Evolutionary conservation across 35 echinoderm and acorn worm genomes (phyloP), one percentile per base, ranked within the genome.

Genomic region (Apostichopus japonicus): DNA sequence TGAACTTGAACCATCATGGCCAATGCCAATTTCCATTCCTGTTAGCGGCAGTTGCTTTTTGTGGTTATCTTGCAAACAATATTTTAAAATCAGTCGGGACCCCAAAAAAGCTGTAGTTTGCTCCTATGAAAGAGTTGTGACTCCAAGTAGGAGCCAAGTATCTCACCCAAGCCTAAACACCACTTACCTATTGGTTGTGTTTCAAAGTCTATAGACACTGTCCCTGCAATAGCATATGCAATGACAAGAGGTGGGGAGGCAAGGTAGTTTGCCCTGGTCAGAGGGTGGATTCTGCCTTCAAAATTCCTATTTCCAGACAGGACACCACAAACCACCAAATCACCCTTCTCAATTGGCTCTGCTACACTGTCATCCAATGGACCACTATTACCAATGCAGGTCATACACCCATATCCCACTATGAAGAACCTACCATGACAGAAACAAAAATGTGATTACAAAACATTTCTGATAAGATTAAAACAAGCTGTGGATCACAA

Each of bases 401-500:
- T 99, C 97, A 99, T 99, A 58, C 97, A 99, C 19, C 97, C 97
- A 92, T 96, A 99, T 13, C 97, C 97, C 54, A 99, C 97, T 67
- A 99, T 89, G 83, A 82, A 79, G 91, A 99, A 99, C 77, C 97
- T 99, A 63, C 6, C 58, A 93, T 8, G 87, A 56, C 6, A 57
- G 78, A 78, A 53, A n/a, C 6, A 92, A 78, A 19, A 63, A 81
- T 23, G 77, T 4, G 55, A 33, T 72, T 55, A 72, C 56, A 62
- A 88, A 19, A 25, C 77, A 25, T 52, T 23, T 4, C 13, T 65
- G 15, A 81, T 24, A 24, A 78, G 3, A 44, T 44, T 44, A 44
- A 44, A 44, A 44, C 33, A 44, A 44, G 33, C 33, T 44, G 33
- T 44, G 33, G 33, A 44, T 44, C 33, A 44, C 33, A 44, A 44